Evolutionary conservation across 37 sponge, comb jelly and placozoan genomes (phyloP), one percentile per base, ranked within the genome.

Genomic region (Oscarella lobularis): DNA sequence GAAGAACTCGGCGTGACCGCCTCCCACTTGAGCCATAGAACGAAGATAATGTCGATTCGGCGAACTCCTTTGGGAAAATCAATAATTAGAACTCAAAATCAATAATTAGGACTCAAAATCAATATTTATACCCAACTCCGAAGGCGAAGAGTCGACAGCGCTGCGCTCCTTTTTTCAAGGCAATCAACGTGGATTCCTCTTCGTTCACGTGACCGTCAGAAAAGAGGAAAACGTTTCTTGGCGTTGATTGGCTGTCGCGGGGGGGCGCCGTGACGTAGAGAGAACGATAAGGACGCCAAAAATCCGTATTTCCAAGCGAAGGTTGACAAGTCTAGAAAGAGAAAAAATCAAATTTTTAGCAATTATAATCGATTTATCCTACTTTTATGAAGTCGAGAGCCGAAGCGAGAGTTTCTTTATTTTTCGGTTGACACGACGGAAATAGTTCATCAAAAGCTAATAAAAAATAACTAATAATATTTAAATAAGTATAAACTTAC

Each of bases 161-260:
- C 60, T 38, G 36, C 5, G 77, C 31, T 35, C 81, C 83, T 5
- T 74, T 77, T 40, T 75, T 82, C 41, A 85, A 82, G 32, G 81
- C 78, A 31, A 77, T 67, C 37, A 91, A 77, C 38, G 83, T 82
- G 1, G 89, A 32, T 30, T 76, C 84, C 66, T 86, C 89, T 73
- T 85, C 90, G 3, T 87, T 87, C 78, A 87, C 76, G 83, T 93
- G 95, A 77, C 95, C 95, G 85, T 94, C 95, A 38, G 86, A 78
- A 66, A 94, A 76, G 72, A 94, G 38, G 40, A 94, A 90, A 33
- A 94, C 74, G 37, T 86, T 93, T 31, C 86, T 75, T 33, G 89
- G 86, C 34, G 31, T 32, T 34, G 71, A 30, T 34, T 5, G 31
- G 6, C 40, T 75, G 74, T 65, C 31, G 66, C 72, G 1, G 29